phyloP scores from a whole-genome alignment of 2,888 invertebrate species.

The Agriopis aurantiaria region DNA sequence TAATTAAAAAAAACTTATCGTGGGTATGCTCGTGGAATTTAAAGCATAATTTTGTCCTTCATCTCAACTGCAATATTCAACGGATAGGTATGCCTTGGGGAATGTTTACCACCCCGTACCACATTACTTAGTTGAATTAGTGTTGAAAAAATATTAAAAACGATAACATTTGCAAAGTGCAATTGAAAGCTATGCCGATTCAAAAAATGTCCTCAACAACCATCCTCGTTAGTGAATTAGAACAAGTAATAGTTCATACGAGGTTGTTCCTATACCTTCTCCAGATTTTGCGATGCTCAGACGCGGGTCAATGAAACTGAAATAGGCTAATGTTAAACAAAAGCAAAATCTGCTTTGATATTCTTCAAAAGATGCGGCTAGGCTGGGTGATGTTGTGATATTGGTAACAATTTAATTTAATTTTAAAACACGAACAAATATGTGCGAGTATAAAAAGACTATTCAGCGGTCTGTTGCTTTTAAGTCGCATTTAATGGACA shows the following conservation, averaged over 20 bases:
- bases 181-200: no score
- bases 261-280: not conserved
- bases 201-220: no score
- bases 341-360: conserved; percentile 4
- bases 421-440: not conserved
- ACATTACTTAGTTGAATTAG: no score
- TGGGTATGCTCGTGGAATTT: no score
- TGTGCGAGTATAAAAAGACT: not conserved
- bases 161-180: no score
- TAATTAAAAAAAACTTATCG: no score
- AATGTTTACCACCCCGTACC: no score
- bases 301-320: conserved; percentile 17
- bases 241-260: not conserved
- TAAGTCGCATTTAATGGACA: not conserved
- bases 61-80: no score
- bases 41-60: not conserved
- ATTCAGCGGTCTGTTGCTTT: not conserved
- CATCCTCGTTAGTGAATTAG: not conserved
- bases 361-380: not conserved
- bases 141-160: no score
- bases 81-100: no score
- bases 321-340: conserved; percentile 11
- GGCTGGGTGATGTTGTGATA: not conserved
- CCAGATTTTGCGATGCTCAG: conserved; percentile 2
- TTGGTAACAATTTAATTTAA: not conserved